Percentiles rank a stretch among this genome's conserved stretches.
Conservation (phyloP, 2,113 vertebrate species). For the Cyanoramphus novaezelandiae region DNA sequence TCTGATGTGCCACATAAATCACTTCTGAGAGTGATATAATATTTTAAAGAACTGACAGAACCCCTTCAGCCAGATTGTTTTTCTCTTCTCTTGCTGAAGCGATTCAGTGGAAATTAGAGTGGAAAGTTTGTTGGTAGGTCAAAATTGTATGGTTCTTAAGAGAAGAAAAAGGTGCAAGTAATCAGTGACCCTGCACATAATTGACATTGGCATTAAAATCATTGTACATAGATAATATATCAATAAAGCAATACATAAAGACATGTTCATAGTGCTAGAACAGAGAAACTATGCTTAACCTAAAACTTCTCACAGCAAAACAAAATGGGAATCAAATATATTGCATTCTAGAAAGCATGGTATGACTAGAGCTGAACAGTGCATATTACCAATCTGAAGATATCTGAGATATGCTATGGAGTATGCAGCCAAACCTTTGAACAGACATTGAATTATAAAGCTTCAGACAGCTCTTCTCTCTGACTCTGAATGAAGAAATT, state of each 20-base stretch:
- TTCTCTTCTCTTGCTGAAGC: background rate
- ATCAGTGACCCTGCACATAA: background rate
- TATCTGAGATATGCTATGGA: background rate
- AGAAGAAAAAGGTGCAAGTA: background rate
- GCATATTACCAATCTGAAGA: background rate
- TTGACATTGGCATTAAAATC: background rate
- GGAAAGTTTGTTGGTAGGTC: background rate
- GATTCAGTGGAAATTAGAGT: background rate
- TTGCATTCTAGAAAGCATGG: background rate
- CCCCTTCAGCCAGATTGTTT: background rate
- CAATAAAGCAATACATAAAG: background rate
- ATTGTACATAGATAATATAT: background rate
- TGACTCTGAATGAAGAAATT: background rate
- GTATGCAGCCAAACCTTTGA: background rate
- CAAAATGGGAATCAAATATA: background rate
- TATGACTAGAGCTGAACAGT: background rate
- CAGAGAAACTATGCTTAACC: background rate
- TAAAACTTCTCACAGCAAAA: background rate
- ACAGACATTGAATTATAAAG: background rate
- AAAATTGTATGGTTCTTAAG: background rate
- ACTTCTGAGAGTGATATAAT: background rate
- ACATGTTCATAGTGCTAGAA: background rate
- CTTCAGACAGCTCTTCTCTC: background rate
- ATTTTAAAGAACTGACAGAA: constrained; percentile 35
- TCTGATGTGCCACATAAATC: constrained; percentile 9